Conservation (phyloP, 2,113 vertebrate species). For the Crotalus viridis region DNA sequence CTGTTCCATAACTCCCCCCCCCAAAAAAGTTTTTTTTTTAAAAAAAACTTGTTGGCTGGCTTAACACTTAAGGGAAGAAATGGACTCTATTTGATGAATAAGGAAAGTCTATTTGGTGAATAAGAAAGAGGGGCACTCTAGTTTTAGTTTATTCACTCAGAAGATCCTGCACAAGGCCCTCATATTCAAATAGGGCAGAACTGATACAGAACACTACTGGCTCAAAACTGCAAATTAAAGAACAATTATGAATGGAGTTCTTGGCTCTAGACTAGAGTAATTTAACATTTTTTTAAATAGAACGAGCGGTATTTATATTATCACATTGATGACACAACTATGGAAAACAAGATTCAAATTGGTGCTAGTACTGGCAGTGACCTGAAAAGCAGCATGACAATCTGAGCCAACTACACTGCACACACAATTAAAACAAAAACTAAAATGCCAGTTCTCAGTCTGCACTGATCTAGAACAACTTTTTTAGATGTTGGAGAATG, state of each 20-base stretch:
- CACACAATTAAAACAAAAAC: not conserved
- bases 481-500: not conserved
- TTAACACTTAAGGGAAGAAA: not conserved
- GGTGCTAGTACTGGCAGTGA: not conserved
- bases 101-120: not conserved
- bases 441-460: not conserved
- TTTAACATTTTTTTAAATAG: not conserved
- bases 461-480: not conserved
- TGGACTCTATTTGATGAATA: not conserved
- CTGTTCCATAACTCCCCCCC: not conserved
- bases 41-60: not conserved
- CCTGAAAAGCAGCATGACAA: not conserved
- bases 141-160: not conserved
- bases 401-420: not conserved
- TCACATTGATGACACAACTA: not conserved
- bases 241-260: conserved; percentile 7
- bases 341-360: not conserved
- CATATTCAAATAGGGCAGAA: not conserved
- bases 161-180: not conserved
- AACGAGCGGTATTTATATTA: not conserved
- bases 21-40: not conserved
- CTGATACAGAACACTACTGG: not conserved
- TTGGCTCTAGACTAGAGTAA: not conserved
- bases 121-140: not conserved
- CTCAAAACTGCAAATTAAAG: not conserved